Base-by-base conservation (phyloP, 2,888 invertebrate genomes). In the Lasioglossum figueresi region DNA sequence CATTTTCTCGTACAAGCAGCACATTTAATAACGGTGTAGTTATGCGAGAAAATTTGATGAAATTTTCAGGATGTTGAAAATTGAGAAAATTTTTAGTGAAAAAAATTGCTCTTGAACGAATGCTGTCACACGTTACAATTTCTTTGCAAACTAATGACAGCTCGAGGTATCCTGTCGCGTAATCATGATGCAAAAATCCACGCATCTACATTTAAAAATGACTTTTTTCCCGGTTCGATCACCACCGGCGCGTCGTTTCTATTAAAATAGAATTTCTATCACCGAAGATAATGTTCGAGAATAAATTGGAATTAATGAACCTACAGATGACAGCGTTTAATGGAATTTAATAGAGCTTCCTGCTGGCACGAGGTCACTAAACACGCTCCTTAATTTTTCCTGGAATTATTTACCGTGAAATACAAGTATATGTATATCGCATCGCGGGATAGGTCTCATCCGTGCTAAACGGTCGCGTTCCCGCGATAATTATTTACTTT, bases 301-400 rank as follows among this genome's bases (percentile, higher is more conserved):
- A 40, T 68, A 68, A 8, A 37, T 68, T 68, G n/a, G 40, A 37
- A 40, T 68, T 40, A 66, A 66, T 66, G 31, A 66, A 19, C 66
- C 66, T 19, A 0, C 31, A 31, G 34, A 16, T 31, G 27, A 19
- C 19, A 6, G 34, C 31, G 66, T 66, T 34, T 66, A 66, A 63
- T 31, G 19, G 31, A 34, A 66, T 31, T 31, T 31, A 27, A 66
- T 19, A 14, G 34, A 34, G 16, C 31, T 31, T 66, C 16, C 19
- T 5, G 31, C 8, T 34, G 10, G 0, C 19, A 19, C 31, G 16
- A 19, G 66, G 31, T 66, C 31, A 34, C 27, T 34, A 34, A 34
- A 19, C 16, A 34, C 6, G 31, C 1, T 19, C 0, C 6, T 12
- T 6, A 31, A 31, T 34, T 66, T 27, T 66, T 19, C 1, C 8